A percentile compares a stretch with the other conserved stretches of the same genome.
These are phyloP conservation scores for Zoanthus sansibaricus DNA, from an alignment of 92 coral and sea anemone species.

Conservation along the genomic window DNA sequence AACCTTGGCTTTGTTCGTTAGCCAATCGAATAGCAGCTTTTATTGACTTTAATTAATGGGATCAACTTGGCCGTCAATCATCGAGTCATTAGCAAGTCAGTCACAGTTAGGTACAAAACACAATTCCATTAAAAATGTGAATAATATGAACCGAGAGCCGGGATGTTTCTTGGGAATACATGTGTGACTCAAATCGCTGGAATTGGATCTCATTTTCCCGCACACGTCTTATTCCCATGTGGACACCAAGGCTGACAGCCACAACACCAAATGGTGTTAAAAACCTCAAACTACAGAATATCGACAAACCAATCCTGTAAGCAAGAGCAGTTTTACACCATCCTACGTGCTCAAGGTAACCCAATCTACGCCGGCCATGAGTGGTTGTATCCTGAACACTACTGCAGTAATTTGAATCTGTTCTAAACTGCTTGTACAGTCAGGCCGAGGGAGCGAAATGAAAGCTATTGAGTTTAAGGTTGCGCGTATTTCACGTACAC, in stretches of 20 bases:
- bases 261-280: slow-evolving; percentile 42
- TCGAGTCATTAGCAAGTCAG: slow-evolving; percentile 90
- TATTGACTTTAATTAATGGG: slow-evolving; percentile 90
- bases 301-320: slow-evolving; percentile 11
- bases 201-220: neutral
- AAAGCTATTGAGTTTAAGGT: slow-evolving; percentile 19
- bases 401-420: slow-evolving; percentile 66
- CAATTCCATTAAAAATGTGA: slow-evolving; percentile 77
- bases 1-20: slow-evolving; percentile 47
- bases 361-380: slow-evolving; percentile 87
- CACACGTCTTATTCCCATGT: neutral
- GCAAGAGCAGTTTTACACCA: slow-evolving; percentile 31
- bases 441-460: slow-evolving; percentile 51
- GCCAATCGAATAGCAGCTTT: slow-evolving; percentile 70
- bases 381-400: slow-evolving; percentile 58
- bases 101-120: slow-evolving; percentile 84
- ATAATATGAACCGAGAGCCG: slow-evolving; percentile 60
- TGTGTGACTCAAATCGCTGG: slow-evolving; percentile 24
- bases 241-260: slow-evolving; percentile 2
- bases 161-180: slow-evolving; percentile 44
- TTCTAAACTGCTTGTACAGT: slow-evolving; percentile 25
- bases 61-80: slow-evolving; percentile 92
- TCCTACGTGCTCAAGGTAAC: slow-evolving; percentile 63
- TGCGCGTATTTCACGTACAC: slow-evolving; percentile 15
- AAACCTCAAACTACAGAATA: slow-evolving; percentile 23